Evolutionary conservation across 2,797 vertebrate species (phyloP), one percentile per base, ranked within the genome.

Genomic region (Pangasius larnaudii): DNA sequence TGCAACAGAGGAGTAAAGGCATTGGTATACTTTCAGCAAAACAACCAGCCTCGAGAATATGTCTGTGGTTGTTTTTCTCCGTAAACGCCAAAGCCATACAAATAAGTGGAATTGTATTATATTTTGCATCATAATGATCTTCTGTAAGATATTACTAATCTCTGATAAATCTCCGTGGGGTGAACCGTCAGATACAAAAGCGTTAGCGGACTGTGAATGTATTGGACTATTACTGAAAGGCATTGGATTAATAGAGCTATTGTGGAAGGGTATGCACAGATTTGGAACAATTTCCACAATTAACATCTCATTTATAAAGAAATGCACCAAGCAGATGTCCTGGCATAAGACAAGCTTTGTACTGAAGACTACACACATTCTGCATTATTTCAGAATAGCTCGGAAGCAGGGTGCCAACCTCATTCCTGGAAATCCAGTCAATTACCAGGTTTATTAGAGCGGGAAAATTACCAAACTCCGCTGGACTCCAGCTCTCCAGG

Each of bases 361-460:
- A 65, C 71, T 65, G 53, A 65, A 87, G 85, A 77, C 39, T 19
- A 78, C 51, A 84, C 72, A 79, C 71, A 78, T 61, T 63, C 24
- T 79, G 72, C 30, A 80, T 83, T 14, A 77, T 36, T 36, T 63
- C 36, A 69, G 33, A 46, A 27, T 7, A 24, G 18, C n/a, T 49
- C 81, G 33, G n/a, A 51, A 67, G 42, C 81, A 84, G 4, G 16
- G 61, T 51, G 42, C 61, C 61, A 67, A 51, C 46, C 24, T 84
- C 16, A 67, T 69, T 84, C 61, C 61, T 67, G 61, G n/a, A 84
- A 82, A 81, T 61, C 0, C 58, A 63, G 58, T n/a, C 58, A 63
- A 67, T 84, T 83, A 49, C 27, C 42, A 49, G 14, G 61, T 67
- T 67, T 65, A 49, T 67, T 83, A 30, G 59, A 83, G 81, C 39